Conservation (phyloP, 2,888 invertebrate genomes). For the Athalia cordata region DNA sequence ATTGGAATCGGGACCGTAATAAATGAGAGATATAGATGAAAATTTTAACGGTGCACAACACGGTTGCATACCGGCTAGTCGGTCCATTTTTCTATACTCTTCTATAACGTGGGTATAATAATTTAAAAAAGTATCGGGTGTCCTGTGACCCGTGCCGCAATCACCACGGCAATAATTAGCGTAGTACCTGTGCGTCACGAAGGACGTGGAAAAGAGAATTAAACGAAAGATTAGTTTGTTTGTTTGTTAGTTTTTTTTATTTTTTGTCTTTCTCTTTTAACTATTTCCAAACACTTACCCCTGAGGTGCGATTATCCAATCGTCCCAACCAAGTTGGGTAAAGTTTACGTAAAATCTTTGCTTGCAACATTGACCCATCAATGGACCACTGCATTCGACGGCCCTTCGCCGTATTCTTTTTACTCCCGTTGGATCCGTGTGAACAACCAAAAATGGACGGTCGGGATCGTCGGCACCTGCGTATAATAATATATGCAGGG, state of each 20-base stretch:
- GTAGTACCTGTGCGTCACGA: slow-evolving; percentile 79
- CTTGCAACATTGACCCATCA: slow-evolving; percentile 87
- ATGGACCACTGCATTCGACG: slow-evolving; percentile 86
- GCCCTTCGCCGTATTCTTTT: slow-evolving; percentile 86
- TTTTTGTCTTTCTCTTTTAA: not conserved
- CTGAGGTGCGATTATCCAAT: slow-evolving; percentile 93
- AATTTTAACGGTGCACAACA: slow-evolving; percentile 95
- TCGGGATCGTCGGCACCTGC: slow-evolving; percentile 76
- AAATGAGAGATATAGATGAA: slow-evolving; percentile 93
- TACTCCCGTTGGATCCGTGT: slow-evolving; percentile 83
- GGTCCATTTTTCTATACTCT: slow-evolving; percentile 87
- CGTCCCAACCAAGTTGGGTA: slow-evolving; percentile 93
- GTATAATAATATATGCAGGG: not conserved
- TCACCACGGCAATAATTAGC: slow-evolving; percentile 96
- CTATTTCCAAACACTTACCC: slow-evolving; percentile 74
- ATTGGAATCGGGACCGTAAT: slow-evolving; percentile 91
- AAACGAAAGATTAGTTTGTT: not conserved
- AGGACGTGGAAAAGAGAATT: not conserved
- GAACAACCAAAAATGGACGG: slow-evolving; percentile 89
- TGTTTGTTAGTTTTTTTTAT: not conserved
- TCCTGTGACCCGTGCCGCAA: slow-evolving; percentile 85
- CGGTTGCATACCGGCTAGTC: slow-evolving; percentile 87
- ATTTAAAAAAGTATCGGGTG: slow-evolving; percentile 88
- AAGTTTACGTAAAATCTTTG: slow-evolving; percentile 94
- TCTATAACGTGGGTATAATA: slow-evolving; percentile 95